Conservation (phyloP, 2,113 vertebrate species). For the Chlorocebus sabaeus region DNA sequence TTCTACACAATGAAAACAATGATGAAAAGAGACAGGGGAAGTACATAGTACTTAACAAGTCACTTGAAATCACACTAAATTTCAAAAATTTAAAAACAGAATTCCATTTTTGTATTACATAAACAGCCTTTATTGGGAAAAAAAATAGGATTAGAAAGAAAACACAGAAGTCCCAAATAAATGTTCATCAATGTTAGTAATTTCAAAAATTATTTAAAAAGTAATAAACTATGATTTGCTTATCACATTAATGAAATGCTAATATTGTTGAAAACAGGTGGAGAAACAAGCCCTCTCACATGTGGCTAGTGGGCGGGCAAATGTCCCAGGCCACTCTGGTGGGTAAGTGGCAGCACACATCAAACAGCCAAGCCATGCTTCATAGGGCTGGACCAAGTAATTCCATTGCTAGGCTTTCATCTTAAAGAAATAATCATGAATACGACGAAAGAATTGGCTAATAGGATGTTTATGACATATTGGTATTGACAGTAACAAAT, state of each 20-base stretch:
- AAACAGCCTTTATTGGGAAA: neutral
- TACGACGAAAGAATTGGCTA: neutral
- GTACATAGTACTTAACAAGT: neutral
- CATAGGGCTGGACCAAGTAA: neutral
- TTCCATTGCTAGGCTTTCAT: neutral
- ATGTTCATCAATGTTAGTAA: neutral
- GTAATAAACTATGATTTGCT: neutral
- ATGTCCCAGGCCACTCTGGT: neutral
- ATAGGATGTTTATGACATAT: neutral
- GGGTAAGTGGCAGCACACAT: rapidly evolving
- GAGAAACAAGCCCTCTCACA: neutral
- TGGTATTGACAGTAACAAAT: neutral
- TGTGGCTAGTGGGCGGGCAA: rapidly evolving
- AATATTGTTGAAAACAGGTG: neutral
- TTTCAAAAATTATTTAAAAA: neutral
- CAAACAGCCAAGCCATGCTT: too few species aligned
- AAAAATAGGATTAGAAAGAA: neutral
- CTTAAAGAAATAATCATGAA: neutral
- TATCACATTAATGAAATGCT: neutral
- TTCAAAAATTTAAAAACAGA: neutral
- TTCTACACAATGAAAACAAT: neutral
- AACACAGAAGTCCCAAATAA: neutral
- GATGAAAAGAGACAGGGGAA: neutral
- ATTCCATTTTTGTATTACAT: neutral
- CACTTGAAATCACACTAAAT: neutral